Percentiles rank a stretch among this genome's conserved stretches.
These are phyloP conservation scores for Grammomys surdaster DNA, from an alignment of 2,113 vertebrate genomes.

Conservation along the genomic window DNA sequence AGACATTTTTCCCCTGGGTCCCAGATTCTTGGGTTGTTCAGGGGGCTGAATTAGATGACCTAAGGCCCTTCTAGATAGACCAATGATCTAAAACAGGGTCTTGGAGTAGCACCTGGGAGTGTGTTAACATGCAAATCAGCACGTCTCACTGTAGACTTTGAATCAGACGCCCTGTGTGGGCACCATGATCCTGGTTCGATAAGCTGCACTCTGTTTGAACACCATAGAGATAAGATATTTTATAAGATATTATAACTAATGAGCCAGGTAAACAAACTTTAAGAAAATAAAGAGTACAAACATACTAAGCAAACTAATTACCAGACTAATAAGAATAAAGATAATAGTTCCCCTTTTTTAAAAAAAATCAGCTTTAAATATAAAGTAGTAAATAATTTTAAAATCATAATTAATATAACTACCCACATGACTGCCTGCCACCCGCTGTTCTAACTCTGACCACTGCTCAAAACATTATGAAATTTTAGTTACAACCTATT, in stretches of 20 bases:
- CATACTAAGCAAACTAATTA: not conserved
- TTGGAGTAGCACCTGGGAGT: not conserved
- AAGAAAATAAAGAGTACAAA: conserved; percentile 47
- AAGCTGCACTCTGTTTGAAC: not conserved
- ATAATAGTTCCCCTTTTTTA: not conserved
- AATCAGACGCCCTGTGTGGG: not conserved
- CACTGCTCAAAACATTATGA: not conserved
- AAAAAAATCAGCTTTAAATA: not conserved
- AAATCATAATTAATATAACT: not conserved
- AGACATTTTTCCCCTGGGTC: not conserved
- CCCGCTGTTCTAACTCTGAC: not conserved
- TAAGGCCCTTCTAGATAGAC: not conserved
- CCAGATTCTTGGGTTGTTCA: not conserved
- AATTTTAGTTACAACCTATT: conserved; percentile 28
- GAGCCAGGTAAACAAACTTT: not conserved
- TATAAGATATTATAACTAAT: conserved; percentile 27
- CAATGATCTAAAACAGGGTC: not conserved
- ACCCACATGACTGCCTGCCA: not conserved
- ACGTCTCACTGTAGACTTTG: not conserved
- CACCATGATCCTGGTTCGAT: not conserved
- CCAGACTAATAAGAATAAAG: conserved; percentile 28
- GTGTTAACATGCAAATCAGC: not conserved
- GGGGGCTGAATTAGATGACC: not conserved
- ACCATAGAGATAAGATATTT: not conserved
- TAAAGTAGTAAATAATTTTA: conserved; percentile 39